Conservation (phyloP, 2,113 vertebrate species). For the Oxyura jamaicensis region DNA sequence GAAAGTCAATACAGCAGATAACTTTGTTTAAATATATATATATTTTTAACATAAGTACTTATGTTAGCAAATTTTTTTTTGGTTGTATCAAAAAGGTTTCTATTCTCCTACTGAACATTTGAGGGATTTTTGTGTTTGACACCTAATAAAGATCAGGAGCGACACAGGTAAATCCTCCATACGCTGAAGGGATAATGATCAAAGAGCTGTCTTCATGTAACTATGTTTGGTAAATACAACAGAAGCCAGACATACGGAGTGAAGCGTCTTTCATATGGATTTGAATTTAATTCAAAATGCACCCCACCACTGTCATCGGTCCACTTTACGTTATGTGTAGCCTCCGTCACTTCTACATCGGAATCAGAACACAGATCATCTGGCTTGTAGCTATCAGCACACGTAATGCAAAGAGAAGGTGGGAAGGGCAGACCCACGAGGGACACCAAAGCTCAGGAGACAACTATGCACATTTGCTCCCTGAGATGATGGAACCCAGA, state of each 20-base stretch:
- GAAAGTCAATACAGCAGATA: constrained; percentile 50
- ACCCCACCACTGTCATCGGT: neutral
- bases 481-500: constrained; percentile 67
- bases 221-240: neutral
- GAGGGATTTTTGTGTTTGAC: constrained; percentile 35
- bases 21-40: neutral
- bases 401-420: neutral
- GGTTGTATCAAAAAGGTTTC: constrained; percentile 53
- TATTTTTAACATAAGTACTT: neutral
- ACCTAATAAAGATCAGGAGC: neutral
- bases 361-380: neutral
- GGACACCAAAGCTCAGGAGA: constrained; percentile 52
- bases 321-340: neutral
- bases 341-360: constrained; percentile 2
- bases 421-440: neutral
- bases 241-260: neutral
- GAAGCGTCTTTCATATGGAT: neutral
- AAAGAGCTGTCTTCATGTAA: neutral
- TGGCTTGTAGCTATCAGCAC: neutral
- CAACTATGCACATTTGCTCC: constrained; percentile 67
- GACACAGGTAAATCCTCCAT: constrained; percentile 51
- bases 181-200: constrained; percentile 40
- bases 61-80: constrained; percentile 19
- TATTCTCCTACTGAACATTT: constrained; percentile 43
- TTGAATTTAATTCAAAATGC: neutral